phyloP scores from a whole-genome alignment of 2,113 vertebrate species.

The Colistium nudipinnis region DNA sequence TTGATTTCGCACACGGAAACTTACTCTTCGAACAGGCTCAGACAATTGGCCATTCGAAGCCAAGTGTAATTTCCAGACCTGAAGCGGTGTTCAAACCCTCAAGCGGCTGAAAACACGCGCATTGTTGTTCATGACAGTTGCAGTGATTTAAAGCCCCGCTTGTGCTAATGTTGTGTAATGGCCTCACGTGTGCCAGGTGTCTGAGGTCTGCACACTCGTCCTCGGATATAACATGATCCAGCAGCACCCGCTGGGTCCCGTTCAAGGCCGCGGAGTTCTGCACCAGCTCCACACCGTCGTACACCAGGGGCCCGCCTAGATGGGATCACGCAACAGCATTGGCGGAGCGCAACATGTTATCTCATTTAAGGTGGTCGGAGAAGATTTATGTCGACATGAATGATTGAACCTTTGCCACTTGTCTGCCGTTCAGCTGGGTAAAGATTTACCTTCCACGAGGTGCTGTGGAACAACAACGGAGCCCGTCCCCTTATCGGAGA shows the following conservation, averaged over 20 bases:
- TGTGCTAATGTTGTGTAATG: not conserved
- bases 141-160: not conserved
- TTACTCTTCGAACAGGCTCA: not conserved
- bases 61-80: not conserved
- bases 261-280: constrained; percentile 91
- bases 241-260: constrained; percentile 90
- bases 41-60: not conserved
- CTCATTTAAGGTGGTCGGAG: not conserved
- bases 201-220: constrained; percentile 90
- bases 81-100: not conserved
- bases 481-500: constrained; percentile 83
- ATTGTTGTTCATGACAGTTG: not conserved
- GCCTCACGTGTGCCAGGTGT: constrained; percentile 89
- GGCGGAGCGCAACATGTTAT: not conserved
- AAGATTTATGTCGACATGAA: not conserved
- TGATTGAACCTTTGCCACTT: not conserved
- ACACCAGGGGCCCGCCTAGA: constrained; percentile 90
- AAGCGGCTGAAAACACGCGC: not conserved
- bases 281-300: constrained; percentile 85
- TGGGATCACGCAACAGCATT: constrained; percentile 19
- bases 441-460: constrained; percentile 86
- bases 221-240: constrained; percentile 90
- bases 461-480: constrained; percentile 70
- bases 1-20: not conserved
- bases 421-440: not conserved